Percentiles rank a stretch among this genome's conserved stretches.
Conservation (phyloP, 2,888 invertebrate species). For the Philonicus albiceps region DNA sequence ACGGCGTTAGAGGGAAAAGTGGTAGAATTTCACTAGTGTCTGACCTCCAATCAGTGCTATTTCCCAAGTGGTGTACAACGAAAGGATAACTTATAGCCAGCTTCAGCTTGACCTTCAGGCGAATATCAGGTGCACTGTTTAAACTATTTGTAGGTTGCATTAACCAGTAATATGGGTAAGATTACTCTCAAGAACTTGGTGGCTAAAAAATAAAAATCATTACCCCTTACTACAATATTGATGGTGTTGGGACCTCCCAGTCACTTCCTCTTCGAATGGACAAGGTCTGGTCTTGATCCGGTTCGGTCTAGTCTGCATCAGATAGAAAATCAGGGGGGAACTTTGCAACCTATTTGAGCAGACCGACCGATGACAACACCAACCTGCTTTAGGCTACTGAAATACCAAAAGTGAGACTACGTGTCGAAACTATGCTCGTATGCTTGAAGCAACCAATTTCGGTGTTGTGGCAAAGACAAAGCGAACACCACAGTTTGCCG, state of each 20-base stretch:
- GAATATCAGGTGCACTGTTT: not conserved
- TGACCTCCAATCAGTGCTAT: not conserved
- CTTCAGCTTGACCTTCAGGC: not conserved
- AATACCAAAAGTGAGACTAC: not conserved
- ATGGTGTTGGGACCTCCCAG: not conserved
- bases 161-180: not conserved
- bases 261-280: not conserved
- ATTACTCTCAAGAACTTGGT: not conserved
- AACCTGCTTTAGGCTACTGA: not conserved
- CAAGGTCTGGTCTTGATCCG: constrained; percentile 15
- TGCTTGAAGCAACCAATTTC: not conserved
- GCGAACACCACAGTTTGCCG: not conserved
- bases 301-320: not conserved
- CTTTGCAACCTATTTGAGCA: not conserved
- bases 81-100: not conserved
- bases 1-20: not conserved
- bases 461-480: not conserved
- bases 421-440: not conserved
- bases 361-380: not conserved
- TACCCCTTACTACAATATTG: not conserved
- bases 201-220: not conserved
- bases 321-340: not conserved
- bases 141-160: not conserved
- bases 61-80: not conserved
- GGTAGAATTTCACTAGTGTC: not conserved